A percentile compares a stretch with the other conserved stretches of the same genome.
These are phyloP conservation scores for Drosophila incognita DNA, from an alignment of 2,888 invertebrate genomes.

Conservation along the genomic window DNA sequence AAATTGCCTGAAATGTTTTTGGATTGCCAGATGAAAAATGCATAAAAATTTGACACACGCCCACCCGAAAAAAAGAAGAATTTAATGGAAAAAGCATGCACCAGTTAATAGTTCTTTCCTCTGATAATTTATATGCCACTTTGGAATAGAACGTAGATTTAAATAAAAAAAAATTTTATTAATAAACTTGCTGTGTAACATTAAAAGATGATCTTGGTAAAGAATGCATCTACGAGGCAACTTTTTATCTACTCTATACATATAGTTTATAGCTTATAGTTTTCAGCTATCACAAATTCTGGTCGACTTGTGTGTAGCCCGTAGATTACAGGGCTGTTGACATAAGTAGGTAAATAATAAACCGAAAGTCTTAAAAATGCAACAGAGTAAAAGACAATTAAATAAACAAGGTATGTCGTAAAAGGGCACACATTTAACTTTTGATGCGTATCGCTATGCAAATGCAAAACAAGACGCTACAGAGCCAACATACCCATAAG, in stretches of 20 bases:
- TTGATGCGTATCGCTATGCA: slow-evolving; percentile 77
- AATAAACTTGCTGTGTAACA: slow-evolving; percentile 12
- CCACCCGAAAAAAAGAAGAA: slow-evolving; percentile 42
- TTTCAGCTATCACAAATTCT: slow-evolving; percentile 13
- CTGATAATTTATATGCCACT: slow-evolving; percentile 70
- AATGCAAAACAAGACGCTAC: slow-evolving; percentile 54
- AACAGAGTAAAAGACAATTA: slow-evolving; percentile 74
- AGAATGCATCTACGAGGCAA: slow-evolving; percentile 19
- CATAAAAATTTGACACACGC: slow-evolving; percentile 58
- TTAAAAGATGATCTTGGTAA: slow-evolving; percentile 8
- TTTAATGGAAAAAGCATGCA: slow-evolving; percentile 56
- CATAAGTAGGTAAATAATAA: slow-evolving; percentile 60
- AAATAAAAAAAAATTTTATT: background rate
- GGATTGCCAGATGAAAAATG: slow-evolving; percentile 47
- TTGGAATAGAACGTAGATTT: slow-evolving; percentile 30
- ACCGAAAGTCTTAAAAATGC: slow-evolving; percentile 45
- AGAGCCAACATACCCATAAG: slow-evolving; percentile 26
- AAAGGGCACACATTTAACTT: slow-evolving; percentile 63
- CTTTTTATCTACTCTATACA: slow-evolving; percentile 10
- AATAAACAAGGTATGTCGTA: slow-evolving; percentile 71
- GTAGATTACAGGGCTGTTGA: slow-evolving; percentile 43
- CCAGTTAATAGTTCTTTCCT: slow-evolving; percentile 39
- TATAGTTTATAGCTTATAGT: slow-evolving; percentile 1
- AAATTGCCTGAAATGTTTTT: slow-evolving; percentile 51
- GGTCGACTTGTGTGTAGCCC: background rate